Percentiles rank a stretch among this genome's conserved stretches.
phyloP scores from a whole-genome alignment of 2,888 invertebrate species.

The Troides helena region DNA sequence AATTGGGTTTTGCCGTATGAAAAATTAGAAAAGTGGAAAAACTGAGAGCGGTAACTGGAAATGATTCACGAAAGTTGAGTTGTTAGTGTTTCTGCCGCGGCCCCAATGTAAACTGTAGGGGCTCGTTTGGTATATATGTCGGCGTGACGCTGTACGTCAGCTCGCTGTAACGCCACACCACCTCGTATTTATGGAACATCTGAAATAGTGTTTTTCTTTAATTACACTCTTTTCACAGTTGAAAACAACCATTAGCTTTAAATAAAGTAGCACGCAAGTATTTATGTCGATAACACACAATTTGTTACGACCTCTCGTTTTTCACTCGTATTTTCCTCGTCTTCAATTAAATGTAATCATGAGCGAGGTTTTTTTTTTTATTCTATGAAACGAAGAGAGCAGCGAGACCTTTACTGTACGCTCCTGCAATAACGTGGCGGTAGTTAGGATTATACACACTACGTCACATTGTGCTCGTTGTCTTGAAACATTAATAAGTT shows the following conservation, averaged over 20 bases:
- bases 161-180: constrained; percentile 84
- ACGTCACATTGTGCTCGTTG: too few species aligned
- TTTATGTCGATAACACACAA: background rate
- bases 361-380: too few species aligned
- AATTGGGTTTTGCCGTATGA: background rate
- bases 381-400: too few species aligned
- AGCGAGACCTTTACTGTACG: too few species aligned
- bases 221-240: constrained; percentile 9
- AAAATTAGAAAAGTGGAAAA: constrained; percentile 7
- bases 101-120: constrained; percentile 83
- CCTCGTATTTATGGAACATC: constrained; percentile 85
- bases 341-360: too few species aligned
- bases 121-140: constrained; percentile 86
- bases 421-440: too few species aligned
- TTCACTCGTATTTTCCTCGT: too few species aligned
- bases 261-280: background rate
- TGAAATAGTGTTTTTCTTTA: constrained; percentile 55
- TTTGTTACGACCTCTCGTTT: too few species aligned
- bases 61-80: constrained; percentile 13
- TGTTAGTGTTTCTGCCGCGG: constrained; percentile 43
- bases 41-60: constrained; percentile 2
- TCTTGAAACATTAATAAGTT: too few species aligned
- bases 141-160: constrained; percentile 86
- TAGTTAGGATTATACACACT: too few species aligned
- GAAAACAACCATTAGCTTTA: background rate